phyloP scores from a whole-genome alignment of 2,888 invertebrate genomes.

The Temnothorax ravouxi region DNA sequence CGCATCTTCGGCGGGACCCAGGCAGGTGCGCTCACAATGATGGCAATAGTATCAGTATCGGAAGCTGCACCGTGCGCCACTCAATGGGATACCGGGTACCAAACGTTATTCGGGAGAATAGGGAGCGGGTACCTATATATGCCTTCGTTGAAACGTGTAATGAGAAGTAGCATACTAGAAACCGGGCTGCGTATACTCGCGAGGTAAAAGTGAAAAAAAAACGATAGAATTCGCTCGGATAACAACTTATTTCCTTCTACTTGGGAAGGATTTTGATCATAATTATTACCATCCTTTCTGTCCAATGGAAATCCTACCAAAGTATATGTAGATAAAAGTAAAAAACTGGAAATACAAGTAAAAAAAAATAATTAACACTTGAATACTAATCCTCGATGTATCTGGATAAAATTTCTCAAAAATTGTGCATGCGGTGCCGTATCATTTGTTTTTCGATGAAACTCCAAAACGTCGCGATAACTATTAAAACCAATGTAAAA shows the following conservation, averaged over 20 bases:
- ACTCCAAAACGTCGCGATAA: constrained; percentile 17
- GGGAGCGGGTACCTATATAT: constrained; percentile 51
- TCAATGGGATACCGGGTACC: constrained; percentile 60
- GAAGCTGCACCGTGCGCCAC: constrained; percentile 36
- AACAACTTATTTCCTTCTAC: background rate
- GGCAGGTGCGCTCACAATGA: constrained; percentile 79
- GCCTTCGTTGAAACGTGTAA: constrained; percentile 35
- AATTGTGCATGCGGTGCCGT: background rate
- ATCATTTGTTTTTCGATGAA: constrained; percentile 29
- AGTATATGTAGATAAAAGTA: background rate
- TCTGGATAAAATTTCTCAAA: constrained; percentile 1
- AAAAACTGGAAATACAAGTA: background rate
- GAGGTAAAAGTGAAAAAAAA: constrained; percentile 43
- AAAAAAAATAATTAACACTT: background rate
- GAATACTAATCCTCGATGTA: background rate
- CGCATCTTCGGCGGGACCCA: constrained; percentile 69
- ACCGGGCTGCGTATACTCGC: constrained; percentile 2
- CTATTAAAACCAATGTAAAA: constrained; percentile 44
- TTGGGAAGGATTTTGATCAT: constrained; percentile 29
- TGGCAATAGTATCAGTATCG: constrained; percentile 41
- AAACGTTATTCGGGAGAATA: constrained; percentile 76
- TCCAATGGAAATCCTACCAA: background rate
- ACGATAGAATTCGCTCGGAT: constrained; percentile 36
- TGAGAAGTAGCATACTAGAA: constrained; percentile 38
- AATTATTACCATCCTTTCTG: background rate